Percentiles rank a stretch among this genome's conserved stretches.
These are phyloP conservation scores for Corvus cornix DNA, from an alignment of 2,113 vertebrate genomes.

Conservation along the genomic window DNA sequence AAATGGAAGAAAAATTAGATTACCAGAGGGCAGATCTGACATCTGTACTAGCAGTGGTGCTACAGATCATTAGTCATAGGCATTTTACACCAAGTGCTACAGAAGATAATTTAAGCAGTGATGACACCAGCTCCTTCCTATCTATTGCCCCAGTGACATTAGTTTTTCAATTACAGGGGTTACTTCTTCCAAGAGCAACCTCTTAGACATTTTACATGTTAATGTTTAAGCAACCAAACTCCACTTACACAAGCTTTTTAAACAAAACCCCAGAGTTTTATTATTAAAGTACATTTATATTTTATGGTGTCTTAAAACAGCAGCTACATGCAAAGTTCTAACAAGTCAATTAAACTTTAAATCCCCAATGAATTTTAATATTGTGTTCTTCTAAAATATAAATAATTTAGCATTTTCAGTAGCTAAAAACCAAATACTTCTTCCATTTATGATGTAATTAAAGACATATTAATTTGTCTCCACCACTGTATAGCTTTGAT, in stretches of 20 bases:
- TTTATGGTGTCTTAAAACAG: constrained; percentile 4
- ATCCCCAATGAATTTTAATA: constrained; percentile 39
- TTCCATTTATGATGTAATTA: background rate
- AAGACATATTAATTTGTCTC: background rate
- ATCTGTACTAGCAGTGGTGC: background rate
- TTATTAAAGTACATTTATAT: constrained; percentile 1
- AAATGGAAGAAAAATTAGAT: constrained; percentile 17
- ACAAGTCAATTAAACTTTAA: constrained; percentile 36
- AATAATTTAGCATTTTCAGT: background rate
- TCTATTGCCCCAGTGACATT: background rate
- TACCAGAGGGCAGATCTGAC: background rate
- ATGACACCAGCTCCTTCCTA: background rate
- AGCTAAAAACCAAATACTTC: background rate
- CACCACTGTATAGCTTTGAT: background rate
- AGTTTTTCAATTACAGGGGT: background rate
- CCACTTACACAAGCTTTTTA: background rate
- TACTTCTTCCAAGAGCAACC: background rate
- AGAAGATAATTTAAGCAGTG: background rate
- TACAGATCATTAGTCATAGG: background rate
- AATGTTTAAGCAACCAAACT: background rate
- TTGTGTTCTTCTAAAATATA: background rate
- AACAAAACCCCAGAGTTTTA: background rate
- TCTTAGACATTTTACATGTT: background rate
- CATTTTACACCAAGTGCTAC: background rate
- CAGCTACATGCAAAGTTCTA: background rate